These are phyloP conservation scores for Phoxinus phoxinus DNA, from an alignment of 2,113 vertebrate species.

Conservation along the genomic window DNA sequence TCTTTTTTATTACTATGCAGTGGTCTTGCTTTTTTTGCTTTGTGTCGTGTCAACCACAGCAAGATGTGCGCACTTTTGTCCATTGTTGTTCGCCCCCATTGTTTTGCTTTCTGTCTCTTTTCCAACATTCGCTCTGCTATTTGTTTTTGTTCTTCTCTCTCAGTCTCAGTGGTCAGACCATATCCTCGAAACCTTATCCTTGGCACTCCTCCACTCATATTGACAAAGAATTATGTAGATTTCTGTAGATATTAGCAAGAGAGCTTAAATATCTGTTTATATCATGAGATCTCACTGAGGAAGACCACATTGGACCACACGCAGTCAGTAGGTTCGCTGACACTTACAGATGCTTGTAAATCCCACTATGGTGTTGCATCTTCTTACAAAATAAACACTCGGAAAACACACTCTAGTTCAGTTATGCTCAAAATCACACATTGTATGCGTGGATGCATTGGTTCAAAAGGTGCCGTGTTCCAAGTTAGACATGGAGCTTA, in stretches of 20 bases:
- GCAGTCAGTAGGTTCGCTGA: neutral
- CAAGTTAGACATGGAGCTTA: neutral
- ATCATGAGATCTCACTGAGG: neutral
- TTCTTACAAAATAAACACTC: conserved; percentile 10
- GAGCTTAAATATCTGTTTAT: conserved; percentile 35
- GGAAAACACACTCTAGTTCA: neutral
- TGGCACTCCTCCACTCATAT: conserved; percentile 39
- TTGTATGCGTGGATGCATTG: neutral
- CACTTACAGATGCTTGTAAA: conserved; percentile 6
- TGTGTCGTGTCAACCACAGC: neutral
- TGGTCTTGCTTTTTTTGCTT: neutral
- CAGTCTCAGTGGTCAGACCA: conserved; percentile 21
- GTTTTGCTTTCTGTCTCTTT: conserved; percentile 4
- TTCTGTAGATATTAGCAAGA: conserved; percentile 59
- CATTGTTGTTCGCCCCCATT: neutral
- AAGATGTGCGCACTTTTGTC: conserved; percentile 7
- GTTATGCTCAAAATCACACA: neutral
- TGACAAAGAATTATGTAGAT: conserved; percentile 56
- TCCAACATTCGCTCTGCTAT: neutral
- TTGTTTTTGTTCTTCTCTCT: neutral
- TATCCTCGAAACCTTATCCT: conserved; percentile 29
- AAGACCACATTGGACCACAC: conserved; percentile 10
- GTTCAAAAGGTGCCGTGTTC: conserved; percentile 19
- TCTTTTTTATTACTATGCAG: neutral
- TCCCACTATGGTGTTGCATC: neutral